Conservation (phyloP, 1,140 invertebrate species). For the Ceratosolen fusciceps region DNA sequence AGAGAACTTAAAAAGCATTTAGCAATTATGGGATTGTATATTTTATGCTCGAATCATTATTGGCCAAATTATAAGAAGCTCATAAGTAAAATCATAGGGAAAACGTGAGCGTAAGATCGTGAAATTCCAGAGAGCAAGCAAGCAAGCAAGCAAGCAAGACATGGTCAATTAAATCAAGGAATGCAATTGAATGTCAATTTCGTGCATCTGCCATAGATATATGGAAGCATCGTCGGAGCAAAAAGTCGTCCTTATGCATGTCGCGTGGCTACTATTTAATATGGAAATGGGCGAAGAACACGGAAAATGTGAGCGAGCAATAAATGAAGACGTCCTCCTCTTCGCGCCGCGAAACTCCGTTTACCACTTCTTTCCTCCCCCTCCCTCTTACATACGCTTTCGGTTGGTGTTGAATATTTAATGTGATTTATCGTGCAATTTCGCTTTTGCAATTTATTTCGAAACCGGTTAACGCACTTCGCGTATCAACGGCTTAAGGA, state of each 20-base stretch:
- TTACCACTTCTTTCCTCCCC: neutral
- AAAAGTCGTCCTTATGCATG: neutral
- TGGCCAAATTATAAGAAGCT: neutral
- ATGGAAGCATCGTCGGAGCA: neutral
- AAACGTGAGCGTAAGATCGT: neutral
- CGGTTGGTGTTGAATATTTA: conserved; percentile 41
- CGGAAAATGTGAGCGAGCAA: conserved; percentile 33
- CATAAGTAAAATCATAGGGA: neutral
- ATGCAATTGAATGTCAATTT: neutral
- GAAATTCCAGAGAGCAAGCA: neutral
- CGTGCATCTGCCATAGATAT: conserved; percentile 1
- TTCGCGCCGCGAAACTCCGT: conserved; percentile 7
- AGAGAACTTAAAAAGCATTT: too few species aligned
- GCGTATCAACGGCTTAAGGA: neutral
- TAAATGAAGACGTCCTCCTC: conserved; percentile 33
- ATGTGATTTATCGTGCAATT: conserved; percentile 45
- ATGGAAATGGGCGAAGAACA: conserved; percentile 12
- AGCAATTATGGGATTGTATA: neutral
- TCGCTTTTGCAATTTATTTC: conserved; percentile 37
- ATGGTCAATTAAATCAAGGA: neutral
- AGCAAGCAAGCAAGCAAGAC: too few species aligned
- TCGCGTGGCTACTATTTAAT: neutral
- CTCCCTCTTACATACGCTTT: neutral
- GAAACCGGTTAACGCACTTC: conserved; percentile 37
- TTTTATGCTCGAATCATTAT: neutral